A percentile compares a stretch with the other conserved stretches of the same genome.
Conservation (phyloP, 2,888 invertebrate species). For the Agriotes lineatus region DNA sequence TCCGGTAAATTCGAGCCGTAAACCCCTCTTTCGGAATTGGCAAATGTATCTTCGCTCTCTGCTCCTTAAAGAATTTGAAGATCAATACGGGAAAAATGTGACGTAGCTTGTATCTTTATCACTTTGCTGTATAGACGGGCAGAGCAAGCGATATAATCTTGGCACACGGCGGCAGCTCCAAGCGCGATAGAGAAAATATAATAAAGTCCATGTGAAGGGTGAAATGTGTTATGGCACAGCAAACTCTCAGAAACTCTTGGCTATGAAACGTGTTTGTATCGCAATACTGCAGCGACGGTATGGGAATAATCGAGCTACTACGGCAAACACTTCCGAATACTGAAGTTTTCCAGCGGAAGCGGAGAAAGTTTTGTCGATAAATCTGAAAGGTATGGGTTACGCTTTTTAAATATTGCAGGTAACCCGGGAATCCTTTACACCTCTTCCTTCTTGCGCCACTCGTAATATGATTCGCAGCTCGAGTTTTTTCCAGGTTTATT, state of each 20-base stretch:
- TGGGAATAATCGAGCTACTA: slow-evolving; percentile 41
- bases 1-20: slow-evolving; percentile 26
- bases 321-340: slow-evolving; percentile 41
- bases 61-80: slow-evolving; percentile 32
- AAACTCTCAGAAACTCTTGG: slow-evolving; percentile 44
- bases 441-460: neutral
- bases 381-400: slow-evolving; percentile 39
- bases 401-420: slow-evolving; percentile 40
- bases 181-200: slow-evolving; percentile 44
- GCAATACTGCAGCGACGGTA: slow-evolving; percentile 43
- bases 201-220: slow-evolving; percentile 44
- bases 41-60: slow-evolving; percentile 26
- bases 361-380: slow-evolving; percentile 44
- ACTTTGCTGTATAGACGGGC: slow-evolving; percentile 32
- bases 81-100: slow-evolving; percentile 44
- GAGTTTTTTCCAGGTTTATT: neutral
- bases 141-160: slow-evolving; percentile 41
- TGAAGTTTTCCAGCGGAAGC: slow-evolving; percentile 42
- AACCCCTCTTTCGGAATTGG: no score
- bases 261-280: slow-evolving; percentile 46
- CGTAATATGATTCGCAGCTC: neutral
- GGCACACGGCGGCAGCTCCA: slow-evolving; percentile 37
- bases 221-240: slow-evolving; percentile 45
- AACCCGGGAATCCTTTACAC: slow-evolving; percentile 16
- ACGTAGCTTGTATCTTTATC: slow-evolving; percentile 40